A percentile compares a stretch with the other conserved stretches of the same genome.
These are phyloP conservation scores for Punctoribates punctum DNA, from an alignment of 2,888 invertebrate species.

Conservation along the genomic window DNA sequence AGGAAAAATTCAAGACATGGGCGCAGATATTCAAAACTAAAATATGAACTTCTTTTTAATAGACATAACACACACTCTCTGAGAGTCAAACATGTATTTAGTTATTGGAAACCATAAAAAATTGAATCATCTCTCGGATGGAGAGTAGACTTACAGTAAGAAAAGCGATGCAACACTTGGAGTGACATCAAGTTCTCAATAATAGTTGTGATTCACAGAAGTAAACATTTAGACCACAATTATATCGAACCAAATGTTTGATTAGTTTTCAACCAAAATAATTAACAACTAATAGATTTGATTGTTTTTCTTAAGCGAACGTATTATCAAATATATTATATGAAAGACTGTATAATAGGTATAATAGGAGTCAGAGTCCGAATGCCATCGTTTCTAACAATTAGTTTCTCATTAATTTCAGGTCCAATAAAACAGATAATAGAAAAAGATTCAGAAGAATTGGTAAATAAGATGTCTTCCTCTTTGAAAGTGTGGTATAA, in stretches of 20 bases:
- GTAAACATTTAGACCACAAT: neutral
- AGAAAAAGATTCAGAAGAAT: slow-evolving; percentile 18
- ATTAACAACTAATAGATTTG: slow-evolving; percentile 7
- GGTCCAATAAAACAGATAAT: neutral
- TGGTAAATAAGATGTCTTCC: slow-evolving; percentile 38
- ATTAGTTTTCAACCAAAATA: neutral
- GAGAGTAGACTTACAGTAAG: slow-evolving; percentile 21
- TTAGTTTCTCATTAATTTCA: neutral
- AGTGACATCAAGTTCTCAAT: slow-evolving; percentile 31
- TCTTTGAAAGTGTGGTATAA: slow-evolving; percentile 36
- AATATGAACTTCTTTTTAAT: slow-evolving; percentile 31
- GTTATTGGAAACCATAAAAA: slow-evolving; percentile 28
- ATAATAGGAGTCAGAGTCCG: neutral
- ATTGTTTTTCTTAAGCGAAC: neutral
- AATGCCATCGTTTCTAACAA: neutral
- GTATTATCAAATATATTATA: neutral
- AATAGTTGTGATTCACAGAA: too few relatives aligned
- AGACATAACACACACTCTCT: slow-evolving; percentile 6
- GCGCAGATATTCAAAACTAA: neutral
- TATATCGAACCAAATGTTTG: neutral
- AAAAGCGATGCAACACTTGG: slow-evolving; percentile 37
- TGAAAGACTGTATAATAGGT: neutral
- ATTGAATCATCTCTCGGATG: slow-evolving; percentile 21
- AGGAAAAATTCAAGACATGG: slow-evolving; percentile 11
- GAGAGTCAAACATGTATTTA: slow-evolving; percentile 8